Evolutionary conservation across 35 echinoderm and acorn worm species (phyloP).

Genomic region (Ophiothrix spiculata): DNA sequence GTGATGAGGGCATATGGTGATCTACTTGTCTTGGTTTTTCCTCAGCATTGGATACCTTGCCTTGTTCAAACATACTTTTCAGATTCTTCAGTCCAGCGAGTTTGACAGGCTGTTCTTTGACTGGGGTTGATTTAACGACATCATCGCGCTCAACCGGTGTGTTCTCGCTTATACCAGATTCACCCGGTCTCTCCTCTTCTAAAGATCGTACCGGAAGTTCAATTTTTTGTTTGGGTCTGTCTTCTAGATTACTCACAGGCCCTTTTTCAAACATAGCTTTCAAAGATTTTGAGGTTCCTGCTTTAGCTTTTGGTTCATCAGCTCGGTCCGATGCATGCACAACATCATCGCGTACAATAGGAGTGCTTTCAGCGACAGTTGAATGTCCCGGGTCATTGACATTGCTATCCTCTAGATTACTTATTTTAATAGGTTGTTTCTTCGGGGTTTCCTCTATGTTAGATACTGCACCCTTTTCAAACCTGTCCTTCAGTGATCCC

Average conservation of each 20-base stretch:
- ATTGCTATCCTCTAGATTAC: conserved; percentile 46
- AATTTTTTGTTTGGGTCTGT: conserved; percentile 70
- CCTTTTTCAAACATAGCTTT: conserved; percentile 80
- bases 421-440: conserved; percentile 43
- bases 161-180: conserved; percentile 58
- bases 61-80: conserved; percentile 76
- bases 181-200: conserved; percentile 9
- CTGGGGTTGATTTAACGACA: conserved; percentile 44
- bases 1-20: conserved; percentile 34
- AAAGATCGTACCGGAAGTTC: conserved; percentile 33
- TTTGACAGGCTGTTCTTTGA: conserved; percentile 59
- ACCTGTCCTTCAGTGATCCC: conserved; percentile 71
- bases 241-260: conserved; percentile 70
- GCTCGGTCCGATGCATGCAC: conserved; percentile 22
- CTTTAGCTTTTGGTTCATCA: conserved; percentile 45
- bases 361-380: conserved; percentile 71
- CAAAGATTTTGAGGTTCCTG: conserved; percentile 51
- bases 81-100: conserved; percentile 45
- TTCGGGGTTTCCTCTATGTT: conserved; percentile 51
- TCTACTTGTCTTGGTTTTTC: conserved; percentile 50
- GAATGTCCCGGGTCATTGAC: background rate
- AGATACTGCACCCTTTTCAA: conserved; percentile 79
- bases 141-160: conserved; percentile 56
- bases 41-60: conserved; percentile 70
- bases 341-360: conserved; percentile 67